Evolutionary conservation across 1,140 invertebrate species (phyloP).

Genomic region (Ips nitidus): DNA sequence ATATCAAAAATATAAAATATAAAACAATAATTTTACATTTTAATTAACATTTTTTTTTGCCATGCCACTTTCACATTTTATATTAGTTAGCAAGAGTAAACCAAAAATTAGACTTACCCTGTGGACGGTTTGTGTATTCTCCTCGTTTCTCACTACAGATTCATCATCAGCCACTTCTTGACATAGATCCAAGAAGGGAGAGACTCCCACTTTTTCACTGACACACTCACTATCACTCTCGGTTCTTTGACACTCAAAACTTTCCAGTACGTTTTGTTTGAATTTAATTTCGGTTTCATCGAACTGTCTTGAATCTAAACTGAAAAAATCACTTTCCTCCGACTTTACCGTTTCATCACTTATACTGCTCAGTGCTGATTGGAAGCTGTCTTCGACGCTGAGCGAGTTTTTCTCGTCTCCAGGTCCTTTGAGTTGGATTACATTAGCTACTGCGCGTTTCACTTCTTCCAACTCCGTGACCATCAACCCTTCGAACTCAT

Average conservation of each 20-base stretch:
- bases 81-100: no score
- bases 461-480: constrained; percentile 12
- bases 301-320: constrained; percentile 17
- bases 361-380: constrained; percentile 24
- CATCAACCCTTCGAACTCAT: constrained; percentile 41
- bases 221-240: no score
- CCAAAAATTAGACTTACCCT: no score
- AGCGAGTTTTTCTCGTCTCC: constrained; percentile 5
- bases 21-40: no score
- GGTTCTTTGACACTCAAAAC: background rate
- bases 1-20: no score
- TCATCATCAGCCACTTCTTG: no score
- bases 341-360: constrained; percentile 22
- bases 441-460: constrained; percentile 41
- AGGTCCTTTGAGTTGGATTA: constrained; percentile 40
- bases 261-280: constrained; percentile 21
- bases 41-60: no score
- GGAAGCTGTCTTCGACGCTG: constrained; percentile 26
- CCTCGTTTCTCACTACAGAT: no score
- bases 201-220: no score
- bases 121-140: no score
- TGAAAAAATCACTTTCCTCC: constrained; percentile 28
- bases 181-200: no score
- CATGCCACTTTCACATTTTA: background rate
- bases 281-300: constrained; percentile 20